phyloP scores from a whole-genome alignment of 1,140 invertebrate genomes.

The Penaeus indicus region DNA sequence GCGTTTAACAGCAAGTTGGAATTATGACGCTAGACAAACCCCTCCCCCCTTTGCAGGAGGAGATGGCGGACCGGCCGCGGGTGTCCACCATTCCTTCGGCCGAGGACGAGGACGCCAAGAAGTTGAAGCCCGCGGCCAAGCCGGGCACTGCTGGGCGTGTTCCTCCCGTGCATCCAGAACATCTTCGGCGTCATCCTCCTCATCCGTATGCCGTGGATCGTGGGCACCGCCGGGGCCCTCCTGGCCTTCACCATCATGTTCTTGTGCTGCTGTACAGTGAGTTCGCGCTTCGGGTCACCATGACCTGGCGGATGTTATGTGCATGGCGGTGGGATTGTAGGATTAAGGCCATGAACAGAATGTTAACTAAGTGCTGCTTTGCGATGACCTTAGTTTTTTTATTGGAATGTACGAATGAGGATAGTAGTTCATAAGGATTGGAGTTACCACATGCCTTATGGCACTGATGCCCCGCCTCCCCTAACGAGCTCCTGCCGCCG shows the following conservation, averaged over 20 bases:
- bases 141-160: constrained; percentile 97
- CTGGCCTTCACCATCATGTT: constrained; percentile 96
- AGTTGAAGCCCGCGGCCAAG: constrained; percentile 69
- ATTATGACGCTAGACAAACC: background rate
- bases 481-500: constrained; percentile 49
- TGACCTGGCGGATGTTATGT: constrained; percentile 58
- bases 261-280: constrained; percentile 95
- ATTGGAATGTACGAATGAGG: too few relatives aligned
- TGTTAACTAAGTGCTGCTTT: too few relatives aligned
- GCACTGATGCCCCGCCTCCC: background rate
- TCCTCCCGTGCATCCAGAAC: constrained; percentile 98
- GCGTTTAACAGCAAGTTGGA: background rate
- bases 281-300: constrained; percentile 66
- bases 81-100: constrained; percentile 74
- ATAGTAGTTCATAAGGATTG: too few relatives aligned
- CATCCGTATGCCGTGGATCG: constrained; percentile 98
- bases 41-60: constrained; percentile 78
- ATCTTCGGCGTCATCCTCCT: constrained; percentile 99
- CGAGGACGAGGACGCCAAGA: constrained; percentile 46
- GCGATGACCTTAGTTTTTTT: too few relatives aligned
- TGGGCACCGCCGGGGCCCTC: constrained; percentile 95
- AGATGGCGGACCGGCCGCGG: constrained; percentile 87
- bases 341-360: background rate
- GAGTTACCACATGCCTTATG: too few relatives aligned
- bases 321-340: background rate